Evolutionary conservation across 1,140 invertebrate species (phyloP), one percentile per base, ranked within the genome.

Genomic region (Drosophila punjabiensis): DNA sequence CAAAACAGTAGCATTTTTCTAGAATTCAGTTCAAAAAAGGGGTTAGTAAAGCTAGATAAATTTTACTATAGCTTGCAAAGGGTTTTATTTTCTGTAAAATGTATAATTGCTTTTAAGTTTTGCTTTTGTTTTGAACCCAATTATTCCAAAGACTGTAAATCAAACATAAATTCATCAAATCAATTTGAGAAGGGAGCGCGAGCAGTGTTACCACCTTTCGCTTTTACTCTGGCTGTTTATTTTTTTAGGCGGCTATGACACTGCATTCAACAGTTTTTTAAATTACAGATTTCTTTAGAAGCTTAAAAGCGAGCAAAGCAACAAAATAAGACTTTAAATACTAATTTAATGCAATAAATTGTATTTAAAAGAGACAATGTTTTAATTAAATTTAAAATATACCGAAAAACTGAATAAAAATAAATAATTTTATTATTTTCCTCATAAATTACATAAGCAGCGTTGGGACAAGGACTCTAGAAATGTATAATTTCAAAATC

Each of bases 191-290:
- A 35, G 33, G n/a, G 6, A 20, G n/a, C 32, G 4, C 53, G 33
- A 13, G 53, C 53, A 37, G 18, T 20, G 14, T 20, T 13, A 55
- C 13, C 32, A 37, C 18, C 33, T 56, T 35, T 56, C 14, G 53
- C 53, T 56, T 37, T 56, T 33, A 56, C 33, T 56, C 53, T 56
- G 13, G 20, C 55, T 60, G 43, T 37, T 39, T 11, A n/a, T n/a
- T n/a, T 4, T 52, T 14, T 28, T n/a, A 13, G 14, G 24, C 48
- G 24, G 24, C 2, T 30, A n/a, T 52, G 28, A 30, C 16, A 52
- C 48, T 30, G 28, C 28, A n/a, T 30, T 16, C 1, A 24, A 48
- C 3, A 48, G 3, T 8, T 24, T 0, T 14, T 48, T 16, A 28
- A 28, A 16, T 28, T 28, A 20, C 4, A 47, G 10, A 11, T 20